Conservation (phyloP, 2,797 vertebrate species). For the Oreortyx pictus region DNA sequence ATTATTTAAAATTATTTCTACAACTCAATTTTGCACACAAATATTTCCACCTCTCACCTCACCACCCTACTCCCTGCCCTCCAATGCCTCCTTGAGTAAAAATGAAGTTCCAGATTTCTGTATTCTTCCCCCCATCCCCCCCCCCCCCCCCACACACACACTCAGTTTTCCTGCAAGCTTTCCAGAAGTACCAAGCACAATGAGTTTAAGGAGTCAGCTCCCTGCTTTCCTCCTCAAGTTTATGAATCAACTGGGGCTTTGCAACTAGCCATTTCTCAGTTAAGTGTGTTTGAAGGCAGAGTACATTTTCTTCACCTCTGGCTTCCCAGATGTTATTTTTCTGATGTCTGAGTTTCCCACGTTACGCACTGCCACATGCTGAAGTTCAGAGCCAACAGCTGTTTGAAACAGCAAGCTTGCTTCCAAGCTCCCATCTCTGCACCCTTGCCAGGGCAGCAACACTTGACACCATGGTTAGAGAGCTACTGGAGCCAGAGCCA, state of each 20-base stretch:
- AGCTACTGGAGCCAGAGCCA: background rate
- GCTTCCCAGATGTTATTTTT: background rate
- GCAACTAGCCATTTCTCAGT: background rate
- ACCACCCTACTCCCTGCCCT: background rate
- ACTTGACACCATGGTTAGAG: background rate
- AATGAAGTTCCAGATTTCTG: background rate
- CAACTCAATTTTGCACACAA: background rate
- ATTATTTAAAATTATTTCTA: background rate
- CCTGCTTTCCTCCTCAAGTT: background rate
- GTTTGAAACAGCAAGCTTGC: background rate
- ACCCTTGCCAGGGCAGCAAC: background rate
- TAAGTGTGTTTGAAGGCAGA: background rate
- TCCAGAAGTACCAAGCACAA: background rate
- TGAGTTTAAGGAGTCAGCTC: background rate
- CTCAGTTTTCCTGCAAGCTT: background rate
- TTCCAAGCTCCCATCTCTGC: background rate
- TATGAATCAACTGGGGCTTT: background rate
- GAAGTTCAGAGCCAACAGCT: background rate
- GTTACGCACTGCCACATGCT: background rate
- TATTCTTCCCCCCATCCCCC: background rate
- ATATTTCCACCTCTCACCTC: background rate
- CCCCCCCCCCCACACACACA: background rate
- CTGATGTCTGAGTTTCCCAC: background rate
- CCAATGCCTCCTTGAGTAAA: fast-evolving
- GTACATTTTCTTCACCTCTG: background rate